These are phyloP conservation scores for Pogonognathellus flavescens DNA, from an alignment of 1,140 invertebrate species.

Conservation along the genomic window DNA sequence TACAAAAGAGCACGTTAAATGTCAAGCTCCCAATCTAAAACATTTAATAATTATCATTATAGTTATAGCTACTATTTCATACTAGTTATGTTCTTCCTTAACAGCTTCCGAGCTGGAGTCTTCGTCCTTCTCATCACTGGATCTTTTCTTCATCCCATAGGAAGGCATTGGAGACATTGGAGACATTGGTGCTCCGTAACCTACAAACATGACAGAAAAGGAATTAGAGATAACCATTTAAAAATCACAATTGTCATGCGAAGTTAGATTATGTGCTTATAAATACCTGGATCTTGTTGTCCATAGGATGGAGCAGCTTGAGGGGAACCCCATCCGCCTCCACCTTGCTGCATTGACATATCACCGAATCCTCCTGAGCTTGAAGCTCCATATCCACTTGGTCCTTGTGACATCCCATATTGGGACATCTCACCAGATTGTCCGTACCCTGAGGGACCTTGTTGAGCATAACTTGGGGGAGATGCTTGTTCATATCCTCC, in stretches of 20 bases:
- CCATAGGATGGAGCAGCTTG: constrained; percentile 4
- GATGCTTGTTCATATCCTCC: neutral
- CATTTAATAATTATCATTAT: neutral
- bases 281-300: neutral
- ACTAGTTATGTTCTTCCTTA: neutral
- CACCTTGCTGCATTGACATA: neutral
- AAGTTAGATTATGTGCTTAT: neutral
- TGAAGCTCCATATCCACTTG: neutral
- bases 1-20: neutral
- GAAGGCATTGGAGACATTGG: neutral
- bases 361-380: neutral
- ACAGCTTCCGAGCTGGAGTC: neutral
- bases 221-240: too few species aligned
- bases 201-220: neutral
- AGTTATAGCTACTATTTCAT: neutral
- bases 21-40: neutral
- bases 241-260: too few species aligned
- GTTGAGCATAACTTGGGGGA: neutral
- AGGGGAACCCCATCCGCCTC: too few species aligned
- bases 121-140: neutral
- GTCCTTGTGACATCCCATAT: neutral
- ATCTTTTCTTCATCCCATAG: constrained; percentile 26
- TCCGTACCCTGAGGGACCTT: neutral
- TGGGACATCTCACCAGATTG: neutral
- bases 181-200: neutral